Evolutionary conservation across 2,797 vertebrate genomes (phyloP).

Genomic region (Aeoliscus strigatus): DNA sequence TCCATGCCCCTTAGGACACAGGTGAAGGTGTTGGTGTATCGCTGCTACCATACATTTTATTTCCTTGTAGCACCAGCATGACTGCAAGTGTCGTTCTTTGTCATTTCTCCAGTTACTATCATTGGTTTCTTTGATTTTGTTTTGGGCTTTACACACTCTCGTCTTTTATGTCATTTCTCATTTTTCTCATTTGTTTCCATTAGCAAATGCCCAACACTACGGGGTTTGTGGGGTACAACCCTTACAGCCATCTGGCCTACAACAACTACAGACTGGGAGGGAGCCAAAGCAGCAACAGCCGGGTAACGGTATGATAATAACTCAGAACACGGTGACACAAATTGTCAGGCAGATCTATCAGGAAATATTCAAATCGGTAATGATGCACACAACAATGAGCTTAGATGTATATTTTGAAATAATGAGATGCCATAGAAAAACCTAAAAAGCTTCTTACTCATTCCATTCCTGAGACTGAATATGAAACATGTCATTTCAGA

Average conservation of each 20-base stretch:
- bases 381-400: background rate
- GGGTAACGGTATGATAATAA: constrained; percentile 94
- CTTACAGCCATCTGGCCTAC: constrained; percentile 99
- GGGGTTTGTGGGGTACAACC: constrained; percentile 99
- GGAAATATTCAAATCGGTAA: constrained; percentile 5
- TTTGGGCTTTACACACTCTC: constrained; percentile 23
- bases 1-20: constrained; percentile 1
- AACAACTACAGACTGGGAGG: constrained; percentile 99
- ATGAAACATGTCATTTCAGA: constrained; percentile 28
- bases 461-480: constrained; percentile 19
- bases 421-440: constrained; percentile 2
- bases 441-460: too few species aligned
- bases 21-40: constrained; percentile 11
- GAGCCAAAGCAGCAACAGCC: constrained; percentile 99
- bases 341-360: constrained; percentile 1
- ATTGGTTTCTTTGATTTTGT: constrained; percentile 24
- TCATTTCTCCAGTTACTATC: constrained; percentile 23
- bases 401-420: constrained; percentile 6
- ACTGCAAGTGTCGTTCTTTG: constrained; percentile 34
- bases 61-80: constrained; percentile 50
- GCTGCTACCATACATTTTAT: constrained; percentile 10
- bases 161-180: constrained; percentile 90
- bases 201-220: constrained; percentile 99
- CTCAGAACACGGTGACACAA: constrained; percentile 8
- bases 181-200: constrained; percentile 99